A percentile compares a stretch with the other conserved stretches of the same genome.
Evolutionary conservation across 2,888 invertebrate genomes (phyloP).

Genomic region (Drosophila hamatofila): DNA sequence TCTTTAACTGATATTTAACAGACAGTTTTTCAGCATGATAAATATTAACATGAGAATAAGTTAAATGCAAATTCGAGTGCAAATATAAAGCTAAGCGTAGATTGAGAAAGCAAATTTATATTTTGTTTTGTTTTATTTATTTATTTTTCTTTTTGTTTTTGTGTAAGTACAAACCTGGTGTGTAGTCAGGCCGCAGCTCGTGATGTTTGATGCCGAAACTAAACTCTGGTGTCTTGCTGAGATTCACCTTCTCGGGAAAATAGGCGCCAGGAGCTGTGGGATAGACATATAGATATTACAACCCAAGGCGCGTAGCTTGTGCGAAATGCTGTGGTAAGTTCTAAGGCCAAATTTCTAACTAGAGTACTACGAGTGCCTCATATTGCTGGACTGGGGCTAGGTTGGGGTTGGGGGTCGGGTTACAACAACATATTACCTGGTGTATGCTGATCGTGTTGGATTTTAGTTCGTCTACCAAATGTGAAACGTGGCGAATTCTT

Average conservation of each 20-base stretch:
- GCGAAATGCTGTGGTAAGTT: slow-evolving; percentile 8
- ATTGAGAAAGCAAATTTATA: slow-evolving; percentile 1
- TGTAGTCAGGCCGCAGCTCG: slow-evolving; percentile 74
- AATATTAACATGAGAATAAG: neutral
- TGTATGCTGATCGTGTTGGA: slow-evolving; percentile 83
- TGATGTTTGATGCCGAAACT: slow-evolving; percentile 86
- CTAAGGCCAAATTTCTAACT: slow-evolving; percentile 28
- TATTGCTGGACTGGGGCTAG: slow-evolving; percentile 15
- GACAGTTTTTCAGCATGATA: neutral
- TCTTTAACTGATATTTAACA: neutral
- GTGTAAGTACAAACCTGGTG: slow-evolving; percentile 78
- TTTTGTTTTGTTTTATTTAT: neutral
- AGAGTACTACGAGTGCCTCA: slow-evolving; percentile 41
- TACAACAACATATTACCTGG: slow-evolving; percentile 78
- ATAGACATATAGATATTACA: slow-evolving; percentile 24
- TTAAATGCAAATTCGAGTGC: neutral
- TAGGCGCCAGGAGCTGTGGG: slow-evolving; percentile 83
- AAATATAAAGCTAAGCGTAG: neutral
- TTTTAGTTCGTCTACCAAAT: slow-evolving; percentile 87
- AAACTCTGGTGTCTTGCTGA: slow-evolving; percentile 83
- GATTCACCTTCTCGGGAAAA: slow-evolving; percentile 87
- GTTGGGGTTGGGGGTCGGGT: neutral
- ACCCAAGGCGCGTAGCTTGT: neutral
- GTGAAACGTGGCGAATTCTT: slow-evolving; percentile 85
- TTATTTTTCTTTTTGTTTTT: neutral